Evolutionary conservation across 2,113 vertebrate species (phyloP), one percentile per base, ranked within the genome.

Genomic region (Vombatus ursinus): DNA sequence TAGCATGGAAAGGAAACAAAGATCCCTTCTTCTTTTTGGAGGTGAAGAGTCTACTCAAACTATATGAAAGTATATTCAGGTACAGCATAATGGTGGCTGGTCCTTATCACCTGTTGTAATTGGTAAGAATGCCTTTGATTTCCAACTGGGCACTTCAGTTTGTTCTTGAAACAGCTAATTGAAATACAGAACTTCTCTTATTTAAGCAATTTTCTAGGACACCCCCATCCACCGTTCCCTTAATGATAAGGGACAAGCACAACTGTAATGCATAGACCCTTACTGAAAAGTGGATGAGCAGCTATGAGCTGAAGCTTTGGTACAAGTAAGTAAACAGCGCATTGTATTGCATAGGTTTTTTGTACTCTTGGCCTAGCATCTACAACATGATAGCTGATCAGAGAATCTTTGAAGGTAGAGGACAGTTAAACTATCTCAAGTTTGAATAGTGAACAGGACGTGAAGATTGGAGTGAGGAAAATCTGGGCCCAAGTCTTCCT

Each of bases 171-270:
- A 91, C 16, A 50, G 44, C 8, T 22, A 53, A 50, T 31, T 68
- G 92, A 95, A 93, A 53, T 50, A 95, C 8, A 22, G 49, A 94
- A 95, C 26, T 22, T 61, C 93, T 44, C 90, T 22, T 93, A 91
- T 94, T 93, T 95, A 68, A 92, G 94, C 61, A 68, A 4, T 84
- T 61, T 57, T 26, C 54, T 57, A 57, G 25, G 1, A 31, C 9
- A 11, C 8, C 26, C 26, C 54, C 12, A 53, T 31, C 22, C 91
- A 4, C 37, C 37, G 91, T 8, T 14, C 16, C 2, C 24, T 92
- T 50, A 90, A 52, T 68, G 9, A 7, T 95, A 48, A 53, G 92
- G 57, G 11, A 53, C 68, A 92, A 94, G 89, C 3, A 3, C n/a
- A 52, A 1, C 96, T 91, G 90, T 3, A 92, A 57, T 52, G 47